These are phyloP conservation scores for Nephrotoma appendiculata DNA, from an alignment of 2,888 invertebrate genomes.

Conservation along the genomic window DNA sequence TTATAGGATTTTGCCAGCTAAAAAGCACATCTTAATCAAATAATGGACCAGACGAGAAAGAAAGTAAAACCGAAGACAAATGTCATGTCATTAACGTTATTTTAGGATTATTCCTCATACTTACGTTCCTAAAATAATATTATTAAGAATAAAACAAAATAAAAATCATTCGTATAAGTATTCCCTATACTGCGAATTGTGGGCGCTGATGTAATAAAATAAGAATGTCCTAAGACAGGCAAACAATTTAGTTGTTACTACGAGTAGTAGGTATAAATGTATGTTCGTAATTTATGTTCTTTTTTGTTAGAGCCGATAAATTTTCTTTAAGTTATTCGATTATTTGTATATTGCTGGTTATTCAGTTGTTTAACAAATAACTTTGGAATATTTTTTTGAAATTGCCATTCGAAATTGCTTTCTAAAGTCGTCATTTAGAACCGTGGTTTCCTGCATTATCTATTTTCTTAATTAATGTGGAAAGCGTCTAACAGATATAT, in stretches of 20 bases:
- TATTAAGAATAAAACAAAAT: not conserved
- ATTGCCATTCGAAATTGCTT: too few relatives aligned
- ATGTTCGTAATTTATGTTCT: not conserved
- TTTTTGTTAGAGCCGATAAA: not conserved
- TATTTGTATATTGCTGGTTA: not conserved
- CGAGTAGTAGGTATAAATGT: not conserved
- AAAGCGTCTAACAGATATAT: not conserved
- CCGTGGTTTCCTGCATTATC: too few relatives aligned
- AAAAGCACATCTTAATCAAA: not conserved
- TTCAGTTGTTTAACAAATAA: too few relatives aligned
- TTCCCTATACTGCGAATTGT: not conserved
- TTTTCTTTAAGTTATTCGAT: not conserved
- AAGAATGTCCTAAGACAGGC: not conserved
- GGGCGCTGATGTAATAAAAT: not conserved
- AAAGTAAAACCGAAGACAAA: not conserved
- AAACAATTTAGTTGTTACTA: not conserved
- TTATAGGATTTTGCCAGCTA: not conserved
- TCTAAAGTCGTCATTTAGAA: too few relatives aligned
- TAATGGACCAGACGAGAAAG: not conserved
- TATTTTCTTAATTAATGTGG: not conserved
- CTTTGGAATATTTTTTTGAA: too few relatives aligned
- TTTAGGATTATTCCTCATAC: not conserved
- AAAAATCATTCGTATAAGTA: not conserved
- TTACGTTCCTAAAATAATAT: not conserved
- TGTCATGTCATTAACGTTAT: not conserved